Evolutionary conservation across 2,888 invertebrate species (phyloP), one percentile per base, ranked within the genome.

Genomic region (Sialis lutaria): DNA sequence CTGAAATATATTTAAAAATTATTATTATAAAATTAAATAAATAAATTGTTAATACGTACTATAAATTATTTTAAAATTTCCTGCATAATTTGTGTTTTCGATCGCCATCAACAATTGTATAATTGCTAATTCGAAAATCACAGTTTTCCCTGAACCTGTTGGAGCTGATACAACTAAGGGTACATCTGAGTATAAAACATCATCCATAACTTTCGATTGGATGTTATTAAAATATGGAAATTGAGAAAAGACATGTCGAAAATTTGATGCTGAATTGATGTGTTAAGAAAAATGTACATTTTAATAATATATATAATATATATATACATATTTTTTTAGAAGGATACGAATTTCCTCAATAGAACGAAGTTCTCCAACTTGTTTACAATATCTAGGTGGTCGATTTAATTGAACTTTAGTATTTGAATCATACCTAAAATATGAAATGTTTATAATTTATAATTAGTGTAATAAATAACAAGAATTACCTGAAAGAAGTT

Each of bases 141-240:
- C 80, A 0, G 87, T 88, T 65, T 88, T 88, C 2, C 87, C 88
- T 1, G 85, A 83, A 2, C 86, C 87, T 4, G 87, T 88, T 0
- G 87, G 87, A 1, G 87, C 82, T 51, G 82, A 79, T 2, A 87
- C 70, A 6, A 84, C 82, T 50, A 87, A 59, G 1, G 83, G 75
- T 56, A 74, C 73, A 63, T 85, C 83, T 73, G 49, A 48, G 60
- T 77, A 67, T 31, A 80, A 60, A 1, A 81, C 75, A 60, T 77
- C 75, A 57, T 83, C 76, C 50, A 85, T 73, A 7, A 83, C 74
- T 53, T 66, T 67, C 1, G 84, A 82, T 58, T 88, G 87, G 5
- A 87, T 74, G 34, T 70, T 57, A 62, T 87, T 87, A 62, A 87
- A 87, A 57, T 69, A 73, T 31, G 70, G 70, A 62, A 76, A 79